Percentiles rank a stretch among this genome's conserved stretches.
Conservation (phyloP, 2,113 vertebrate genomes). For the Podarcis muralis region DNA sequence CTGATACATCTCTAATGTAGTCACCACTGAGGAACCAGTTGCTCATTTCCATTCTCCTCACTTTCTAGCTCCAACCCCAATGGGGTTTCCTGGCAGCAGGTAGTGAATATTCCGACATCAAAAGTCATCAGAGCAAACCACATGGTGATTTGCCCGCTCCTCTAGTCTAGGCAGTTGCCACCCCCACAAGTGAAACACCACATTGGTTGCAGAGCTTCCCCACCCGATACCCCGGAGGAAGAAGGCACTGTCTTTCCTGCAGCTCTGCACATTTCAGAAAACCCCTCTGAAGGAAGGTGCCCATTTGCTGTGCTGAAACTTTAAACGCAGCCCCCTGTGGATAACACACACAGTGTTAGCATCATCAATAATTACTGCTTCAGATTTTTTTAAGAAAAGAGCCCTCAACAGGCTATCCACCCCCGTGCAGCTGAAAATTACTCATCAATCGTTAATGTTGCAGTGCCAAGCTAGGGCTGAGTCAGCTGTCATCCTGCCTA, state of each 20-base stretch:
- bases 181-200: background rate
- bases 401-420: constrained; percentile 57
- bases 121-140: background rate
- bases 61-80: background rate
- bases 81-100: background rate
- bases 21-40: background rate
- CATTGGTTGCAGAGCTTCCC: background rate
- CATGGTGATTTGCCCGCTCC: fast-evolving
- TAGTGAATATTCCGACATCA: background rate
- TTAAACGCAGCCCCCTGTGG: constrained; percentile 29
- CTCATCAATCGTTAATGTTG: constrained; percentile 75
- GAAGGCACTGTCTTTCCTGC: background rate
- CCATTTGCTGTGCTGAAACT: constrained; percentile 10
- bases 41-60: background rate
- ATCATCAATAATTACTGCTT: constrained; percentile 58
- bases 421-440: constrained; percentile 78
- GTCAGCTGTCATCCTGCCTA: constrained; percentile 69
- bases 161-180: background rate
- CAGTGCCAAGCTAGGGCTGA: constrained; percentile 66
- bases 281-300: constrained; percentile 27
- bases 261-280: background rate
- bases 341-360: background rate
- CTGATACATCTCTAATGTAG: background rate
- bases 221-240: background rate
- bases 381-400: constrained; percentile 62